Base-by-base conservation (phyloP, 2,113 vertebrate genomes). In the Odontesthes bonariensis region DNA sequence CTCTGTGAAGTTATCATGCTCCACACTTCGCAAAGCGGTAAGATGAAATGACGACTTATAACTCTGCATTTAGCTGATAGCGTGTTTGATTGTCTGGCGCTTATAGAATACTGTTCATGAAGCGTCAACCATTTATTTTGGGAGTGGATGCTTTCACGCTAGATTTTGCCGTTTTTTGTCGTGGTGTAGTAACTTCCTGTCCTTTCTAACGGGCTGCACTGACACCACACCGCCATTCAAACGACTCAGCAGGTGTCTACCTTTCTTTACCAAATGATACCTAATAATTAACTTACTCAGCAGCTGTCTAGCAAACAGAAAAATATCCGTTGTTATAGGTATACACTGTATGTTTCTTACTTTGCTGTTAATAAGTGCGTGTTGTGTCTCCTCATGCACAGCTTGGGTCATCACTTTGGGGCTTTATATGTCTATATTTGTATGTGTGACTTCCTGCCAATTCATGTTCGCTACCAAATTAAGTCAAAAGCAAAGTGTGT, bases 111-210 rank as follows among this genome's bases (percentile, higher is more conserved):
- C 17, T 20, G 51, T 65, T 49, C 44, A 44, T 22, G 1, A 46
- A 56, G 27, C 33, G 31, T 2, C 8, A 6, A 16, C 16, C 31
- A 0, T 22, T 8, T 17, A 17, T 66, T 66, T 22, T 1, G 35
- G 3, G 3, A 10, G 14, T 6, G 16, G 3, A 40, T 2, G 55
- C 19, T 20, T 74, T 47, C 3, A 10, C 22, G 77, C 11, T 42
- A 2, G 0, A n/a, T 69, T 2, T 40, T 16, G 0, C 22, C 16
- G 8, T 14, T 8, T 53, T 69, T 33, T 46, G 44, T 6, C 19
- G 19, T 2, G 42, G 47, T 74, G 44, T 27, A 23, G n/a, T 40
- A 22, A 82, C 79, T 84, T 84, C 58, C 78, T 62, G 19, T 67
- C 8, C 20, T 8, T 31, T 17, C 40, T 2, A 23, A 14, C 23